Percentiles rank a stretch among this genome's conserved stretches.
These are phyloP conservation scores for Sitophilus oryzae DNA, from an alignment of 1,140 invertebrate genomes.

Conservation along the genomic window DNA sequence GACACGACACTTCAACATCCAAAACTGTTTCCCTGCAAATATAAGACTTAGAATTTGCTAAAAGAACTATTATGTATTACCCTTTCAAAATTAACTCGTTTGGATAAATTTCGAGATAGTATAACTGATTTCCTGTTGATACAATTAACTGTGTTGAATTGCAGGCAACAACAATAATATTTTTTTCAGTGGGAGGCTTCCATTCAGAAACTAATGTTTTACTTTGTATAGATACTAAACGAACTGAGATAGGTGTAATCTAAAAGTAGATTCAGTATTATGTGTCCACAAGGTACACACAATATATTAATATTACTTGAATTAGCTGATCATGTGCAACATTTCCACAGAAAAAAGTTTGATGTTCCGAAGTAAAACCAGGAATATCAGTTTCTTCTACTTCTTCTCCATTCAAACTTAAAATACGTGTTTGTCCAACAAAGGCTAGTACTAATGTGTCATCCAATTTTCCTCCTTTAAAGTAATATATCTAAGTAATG, in stretches of 20 bases:
- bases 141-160: conserved; percentile 79
- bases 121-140: conserved; percentile 82
- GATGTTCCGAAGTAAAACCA: conserved; percentile 83
- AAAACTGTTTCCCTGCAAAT: conserved; percentile 57
- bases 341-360: conserved; percentile 91
- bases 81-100: conserved; percentile 60
- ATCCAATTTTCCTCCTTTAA: conserved; percentile 55
- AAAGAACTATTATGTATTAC: conserved; percentile 34
- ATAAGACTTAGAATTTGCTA: not conserved
- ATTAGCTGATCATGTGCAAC: conserved; percentile 74
- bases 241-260: conserved; percentile 66
- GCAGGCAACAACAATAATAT: conserved; percentile 84
- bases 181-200: conserved; percentile 67
- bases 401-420: conserved; percentile 87
- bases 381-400: conserved; percentile 93
- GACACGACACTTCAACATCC: conserved; percentile 91
- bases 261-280: conserved; percentile 2
- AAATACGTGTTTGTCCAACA: conserved; percentile 87
- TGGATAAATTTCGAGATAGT: conserved; percentile 77
- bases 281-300: no score
- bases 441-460: conserved; percentile 91
- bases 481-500: not conserved
- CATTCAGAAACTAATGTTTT: conserved; percentile 71
- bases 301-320: conserved; percentile 36
- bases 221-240: conserved; percentile 60